Evolutionary conservation across 2,113 vertebrate species (phyloP).

Genomic region (Pholis gunnellus): DNA sequence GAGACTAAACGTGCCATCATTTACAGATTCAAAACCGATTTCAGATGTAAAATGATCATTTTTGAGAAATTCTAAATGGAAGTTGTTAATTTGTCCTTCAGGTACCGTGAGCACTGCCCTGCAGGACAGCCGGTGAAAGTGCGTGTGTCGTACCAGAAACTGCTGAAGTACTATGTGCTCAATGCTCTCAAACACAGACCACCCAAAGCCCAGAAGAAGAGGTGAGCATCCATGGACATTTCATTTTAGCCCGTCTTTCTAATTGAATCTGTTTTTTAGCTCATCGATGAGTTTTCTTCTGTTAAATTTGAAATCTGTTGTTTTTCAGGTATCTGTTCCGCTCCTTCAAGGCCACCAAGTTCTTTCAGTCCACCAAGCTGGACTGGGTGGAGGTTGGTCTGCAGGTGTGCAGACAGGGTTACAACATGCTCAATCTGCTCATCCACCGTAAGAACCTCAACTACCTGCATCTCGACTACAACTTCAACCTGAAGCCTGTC

Average conservation of each 20-base stretch:
- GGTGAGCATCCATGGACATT: conserved; percentile 77
- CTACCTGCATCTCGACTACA: conserved; percentile 98
- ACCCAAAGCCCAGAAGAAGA: conserved; percentile 98
- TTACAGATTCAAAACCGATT: background rate
- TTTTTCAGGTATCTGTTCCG: conserved; percentile 94
- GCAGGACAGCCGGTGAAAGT: conserved; percentile 99
- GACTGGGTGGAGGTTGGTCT: conserved; percentile 99
- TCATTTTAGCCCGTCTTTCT: background rate
- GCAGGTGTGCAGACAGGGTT: conserved; percentile 98
- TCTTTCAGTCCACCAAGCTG: conserved; percentile 98
- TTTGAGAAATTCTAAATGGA: background rate
- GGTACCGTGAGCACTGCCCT: conserved; percentile 98
- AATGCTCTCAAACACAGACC: conserved; percentile 98
- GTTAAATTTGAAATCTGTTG: background rate
- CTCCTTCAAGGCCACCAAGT: conserved; percentile 99
- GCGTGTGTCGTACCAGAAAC: conserved; percentile 97
- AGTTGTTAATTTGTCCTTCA: conserved; percentile 54
- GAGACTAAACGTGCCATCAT: background rate
- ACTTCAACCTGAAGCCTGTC: conserved; percentile 98
- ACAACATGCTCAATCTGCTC: conserved; percentile 99
- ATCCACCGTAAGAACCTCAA: conserved; percentile 99
- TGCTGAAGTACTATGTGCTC: conserved; percentile 98
- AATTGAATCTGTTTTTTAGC: background rate
- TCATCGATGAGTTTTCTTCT: background rate
- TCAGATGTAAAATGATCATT: background rate